Evolutionary conservation across 2,113 vertebrate genomes (phyloP), one percentile per base, ranked within the genome.

Genomic region (Balaenoptera acutorostrata): DNA sequence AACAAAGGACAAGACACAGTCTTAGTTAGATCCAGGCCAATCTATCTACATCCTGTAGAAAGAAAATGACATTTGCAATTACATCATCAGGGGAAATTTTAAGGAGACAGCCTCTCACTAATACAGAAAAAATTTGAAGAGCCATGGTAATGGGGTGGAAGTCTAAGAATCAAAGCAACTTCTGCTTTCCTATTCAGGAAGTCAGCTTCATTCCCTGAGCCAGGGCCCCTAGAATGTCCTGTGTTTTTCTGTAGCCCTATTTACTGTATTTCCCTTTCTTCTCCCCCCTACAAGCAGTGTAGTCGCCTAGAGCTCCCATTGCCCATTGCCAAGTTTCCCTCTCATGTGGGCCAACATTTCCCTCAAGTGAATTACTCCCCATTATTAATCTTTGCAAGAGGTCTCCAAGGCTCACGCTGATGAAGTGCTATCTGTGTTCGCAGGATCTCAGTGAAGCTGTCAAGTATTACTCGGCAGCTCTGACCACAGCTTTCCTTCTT

Each of bases 351-450:
- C 52, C 75, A 49, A 0, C 2, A 46, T 88, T 94, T 94, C 93
- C 2, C n/a, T 61, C 55, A 6, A 68, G 33, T 8, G 8, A 92
- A 95, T 90, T 10, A 5, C 29, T 96, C 83, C 23, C 95, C 72
- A 2, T 97, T 96, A 91, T 90, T 96, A 92, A 97, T 97, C 92
- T 95, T 92, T 27, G 0, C 49, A 59, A 93, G 95, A 92, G 83
- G 93, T 61, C 44, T 57, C 17, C 0, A 91, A 93, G 80, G 39
- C 87, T 93, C 96, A n/a, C 15, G 0, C 9, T 90, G 96, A 98
- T 97, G 94, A 96, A 95, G 90, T 82, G 96, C 93, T 95, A 90
- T 78, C 97, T 97, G 87, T 90, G 78, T 97, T 95, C 97, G 81
- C 92, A 61, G 87, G 77, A 66, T 23, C 85, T 69, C 63, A 2